Evolutionary conservation across 2,888 invertebrate species (phyloP), one percentile per base, ranked within the genome.

Genomic region (Mesochorus sp.): DNA sequence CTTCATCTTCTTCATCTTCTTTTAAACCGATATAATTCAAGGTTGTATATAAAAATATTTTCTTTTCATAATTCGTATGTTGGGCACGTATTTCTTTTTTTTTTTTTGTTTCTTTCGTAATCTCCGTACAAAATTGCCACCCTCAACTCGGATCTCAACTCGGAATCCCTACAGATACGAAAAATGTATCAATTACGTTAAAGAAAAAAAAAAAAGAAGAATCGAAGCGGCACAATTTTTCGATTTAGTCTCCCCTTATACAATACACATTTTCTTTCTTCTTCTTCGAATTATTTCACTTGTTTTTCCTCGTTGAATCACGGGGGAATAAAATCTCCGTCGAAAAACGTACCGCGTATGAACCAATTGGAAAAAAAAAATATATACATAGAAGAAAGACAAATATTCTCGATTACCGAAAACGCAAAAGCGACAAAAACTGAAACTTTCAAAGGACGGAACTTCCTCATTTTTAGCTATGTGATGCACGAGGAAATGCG

Each of bases 61-160:
- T 42, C 55, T 39, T 51, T 51, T 39, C 6, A 28, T 49, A 19
- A 37, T 70, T 12, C 10, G 26, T 72, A 68, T 59, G 47, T 62
- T 49, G 37, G 49, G 57, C 55, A 70, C 70, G 55, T 39, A 8
- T 64, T 59, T 61, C 51, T 47, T 24, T 31, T 42, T 42, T 17
- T 47, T 51, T 53, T 31, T 12, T 61, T 53, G n/a, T 59, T 28
- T 47, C 1, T 26, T 71, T 72, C 53, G 31, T 53, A 19, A 31
- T 42, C 62, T 72, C 62, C 67, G 61, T 39, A 68, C 37, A 61
- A 76, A 72, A 76, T 51, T 51, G 53, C 47, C 72, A 44, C 24
- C 51, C 68, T 39, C 39, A 51, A 55, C 62, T 67, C 66, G 57
- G 59, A 66, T 66, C n/a, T n/a, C 64, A 76, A 76, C 62, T 67